Conservation (phyloP, 2,888 invertebrate species). For the Syrphus vitripennis region DNA sequence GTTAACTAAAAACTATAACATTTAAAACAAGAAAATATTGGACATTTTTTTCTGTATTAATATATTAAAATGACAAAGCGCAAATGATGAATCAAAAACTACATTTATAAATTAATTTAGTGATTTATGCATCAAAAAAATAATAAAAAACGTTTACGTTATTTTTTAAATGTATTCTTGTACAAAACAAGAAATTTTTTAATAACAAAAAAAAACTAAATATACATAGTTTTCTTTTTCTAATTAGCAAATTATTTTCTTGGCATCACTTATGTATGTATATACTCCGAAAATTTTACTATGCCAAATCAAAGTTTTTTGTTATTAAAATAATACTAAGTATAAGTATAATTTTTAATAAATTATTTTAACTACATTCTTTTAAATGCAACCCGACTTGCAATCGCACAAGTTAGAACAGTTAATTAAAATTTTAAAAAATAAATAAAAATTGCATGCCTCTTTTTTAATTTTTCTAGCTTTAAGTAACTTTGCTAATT, state of each 20-base stretch:
- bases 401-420: neutral
- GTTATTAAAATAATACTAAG: too few species aligned
- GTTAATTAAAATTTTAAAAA: too few species aligned
- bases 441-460: neutral
- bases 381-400: too few species aligned
- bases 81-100: slow-evolving; percentile 49
- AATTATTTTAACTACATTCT: neutral
- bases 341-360: neutral
- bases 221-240: neutral
- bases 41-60: neutral
- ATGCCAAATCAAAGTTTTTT: too few species aligned
- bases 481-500: neutral
- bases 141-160: neutral
- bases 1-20: neutral
- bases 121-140: neutral
- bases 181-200: neutral
- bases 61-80: slow-evolving; percentile 39
- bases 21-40: neutral
- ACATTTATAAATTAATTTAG: neutral
- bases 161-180: neutral
- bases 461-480: neutral
- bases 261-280: too few species aligned
- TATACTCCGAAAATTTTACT: too few species aligned
- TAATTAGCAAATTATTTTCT: neutral
- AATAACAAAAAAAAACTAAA: neutral